phyloP scores from a whole-genome alignment of 2,113 vertebrate genomes.

The Fulmarus glacialis region DNA sequence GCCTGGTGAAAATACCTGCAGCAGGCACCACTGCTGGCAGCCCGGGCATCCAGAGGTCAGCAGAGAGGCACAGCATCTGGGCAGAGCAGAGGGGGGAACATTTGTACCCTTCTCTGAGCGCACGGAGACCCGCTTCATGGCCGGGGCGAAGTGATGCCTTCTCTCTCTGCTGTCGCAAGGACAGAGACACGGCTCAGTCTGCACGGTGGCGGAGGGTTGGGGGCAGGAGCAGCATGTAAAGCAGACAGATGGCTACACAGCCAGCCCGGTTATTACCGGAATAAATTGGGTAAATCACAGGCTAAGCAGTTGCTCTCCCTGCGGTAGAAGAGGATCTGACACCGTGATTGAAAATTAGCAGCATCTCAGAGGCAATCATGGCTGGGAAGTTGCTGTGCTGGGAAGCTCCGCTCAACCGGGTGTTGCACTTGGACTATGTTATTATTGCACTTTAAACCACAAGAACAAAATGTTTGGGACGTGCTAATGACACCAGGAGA shows the following conservation, averaged over 20 bases:
- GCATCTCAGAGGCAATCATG: background rate
- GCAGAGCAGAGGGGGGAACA: background rate
- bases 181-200: background rate
- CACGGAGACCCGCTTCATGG: background rate
- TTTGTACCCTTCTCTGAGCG: background rate
- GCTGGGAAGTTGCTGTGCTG: conserved; percentile 33
- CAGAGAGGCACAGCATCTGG: background rate
- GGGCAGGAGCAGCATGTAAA: background rate
- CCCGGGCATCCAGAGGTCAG: background rate
- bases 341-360: conserved; percentile 56
- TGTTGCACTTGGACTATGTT: background rate
- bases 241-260: conserved; percentile 48
- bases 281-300: conserved; percentile 58
- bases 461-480: conserved; percentile 66
- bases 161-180: background rate
- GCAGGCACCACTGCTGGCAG: background rate
- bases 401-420: background rate
- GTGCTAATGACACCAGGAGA: conserved; percentile 55
- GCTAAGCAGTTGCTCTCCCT: conserved; percentile 50
- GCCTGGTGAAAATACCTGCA: background rate
- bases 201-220: accelerated
- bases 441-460: conserved; percentile 38
- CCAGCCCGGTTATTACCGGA: background rate
- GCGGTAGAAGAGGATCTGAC: conserved; percentile 35
- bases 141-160: accelerated